These are phyloP conservation scores for Cheilosia impressa DNA, from an alignment of 2,888 invertebrate species.

Conservation along the genomic window DNA sequence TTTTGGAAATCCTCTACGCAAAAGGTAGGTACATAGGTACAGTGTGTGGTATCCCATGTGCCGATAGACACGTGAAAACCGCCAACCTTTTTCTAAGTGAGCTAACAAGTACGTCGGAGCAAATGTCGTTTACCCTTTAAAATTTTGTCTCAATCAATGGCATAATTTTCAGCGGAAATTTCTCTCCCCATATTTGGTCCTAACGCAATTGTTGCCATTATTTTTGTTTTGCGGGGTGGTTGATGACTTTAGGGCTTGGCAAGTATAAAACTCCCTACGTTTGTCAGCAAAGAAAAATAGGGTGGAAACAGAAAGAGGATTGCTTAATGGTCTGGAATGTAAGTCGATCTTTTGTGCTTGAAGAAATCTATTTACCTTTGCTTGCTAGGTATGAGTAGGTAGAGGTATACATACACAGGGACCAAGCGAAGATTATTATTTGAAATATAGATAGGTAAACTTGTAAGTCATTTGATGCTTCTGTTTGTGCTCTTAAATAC, in stretches of 20 bases:
- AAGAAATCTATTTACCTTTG: slow-evolving; percentile 3
- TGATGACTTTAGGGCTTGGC: background rate
- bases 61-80: no score
- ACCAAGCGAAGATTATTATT: background rate
- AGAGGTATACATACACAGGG: no score
- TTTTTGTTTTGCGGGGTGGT: background rate
- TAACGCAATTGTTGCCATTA: background rate
- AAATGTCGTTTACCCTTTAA: background rate
- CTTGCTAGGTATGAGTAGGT: background rate
- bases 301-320: background rate
- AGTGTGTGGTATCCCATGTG: no score
- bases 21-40: no score
- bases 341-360: background rate
- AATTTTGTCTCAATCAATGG: background rate
- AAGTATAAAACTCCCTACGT: background rate
- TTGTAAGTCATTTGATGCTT: background rate
- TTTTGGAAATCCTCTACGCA: no score
- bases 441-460: background rate
- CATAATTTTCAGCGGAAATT: background rate
- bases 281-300: no score
- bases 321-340: background rate
- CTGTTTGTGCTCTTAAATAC: background rate
- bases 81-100: no score
- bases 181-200: background rate
- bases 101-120: no score